Percentiles rank a stretch among this genome's conserved stretches.
These are phyloP conservation scores for Sclerodermus sp. DNA, from an alignment of 2,888 invertebrate genomes.

Conservation along the genomic window DNA sequence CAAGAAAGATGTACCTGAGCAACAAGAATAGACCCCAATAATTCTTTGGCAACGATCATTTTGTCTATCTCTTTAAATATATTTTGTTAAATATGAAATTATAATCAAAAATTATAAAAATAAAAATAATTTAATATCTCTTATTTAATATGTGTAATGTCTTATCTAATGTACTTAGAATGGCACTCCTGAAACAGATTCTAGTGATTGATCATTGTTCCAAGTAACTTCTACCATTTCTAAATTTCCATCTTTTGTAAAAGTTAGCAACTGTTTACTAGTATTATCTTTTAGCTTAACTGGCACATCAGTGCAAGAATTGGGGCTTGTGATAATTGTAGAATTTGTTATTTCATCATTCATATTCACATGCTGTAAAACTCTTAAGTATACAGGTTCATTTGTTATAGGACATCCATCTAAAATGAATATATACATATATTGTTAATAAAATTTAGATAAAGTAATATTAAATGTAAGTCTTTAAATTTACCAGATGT, in stretches of 20 bases:
- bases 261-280: slow-evolving; percentile 45
- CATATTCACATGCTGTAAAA: slow-evolving; percentile 28
- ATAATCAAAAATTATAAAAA: no score
- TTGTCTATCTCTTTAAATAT: no score
- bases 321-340: slow-evolving; percentile 8
- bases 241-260: slow-evolving; percentile 51
- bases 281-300: slow-evolving; percentile 25
- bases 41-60: no score
- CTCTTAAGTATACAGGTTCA: slow-evolving; percentile 31
- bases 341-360: slow-evolving; percentile 18
- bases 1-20: no score
- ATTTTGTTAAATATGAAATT: no score
- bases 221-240: slow-evolving; percentile 49
- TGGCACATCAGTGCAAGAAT: slow-evolving; percentile 15
- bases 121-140: no score
- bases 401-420: slow-evolving; percentile 17
- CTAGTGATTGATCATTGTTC: slow-evolving; percentile 27
- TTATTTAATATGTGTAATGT: no score
- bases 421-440: slow-evolving; percentile 5
- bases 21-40: no score
- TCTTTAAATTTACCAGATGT: slow-evolving; percentile 22
- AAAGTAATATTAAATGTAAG: background rate
- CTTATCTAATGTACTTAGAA: no score
- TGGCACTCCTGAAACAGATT: slow-evolving; percentile 3
- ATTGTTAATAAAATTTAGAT: background rate